phyloP scores from a whole-genome alignment of 2,113 vertebrate genomes.

The Ramphastos sulfuratus region DNA sequence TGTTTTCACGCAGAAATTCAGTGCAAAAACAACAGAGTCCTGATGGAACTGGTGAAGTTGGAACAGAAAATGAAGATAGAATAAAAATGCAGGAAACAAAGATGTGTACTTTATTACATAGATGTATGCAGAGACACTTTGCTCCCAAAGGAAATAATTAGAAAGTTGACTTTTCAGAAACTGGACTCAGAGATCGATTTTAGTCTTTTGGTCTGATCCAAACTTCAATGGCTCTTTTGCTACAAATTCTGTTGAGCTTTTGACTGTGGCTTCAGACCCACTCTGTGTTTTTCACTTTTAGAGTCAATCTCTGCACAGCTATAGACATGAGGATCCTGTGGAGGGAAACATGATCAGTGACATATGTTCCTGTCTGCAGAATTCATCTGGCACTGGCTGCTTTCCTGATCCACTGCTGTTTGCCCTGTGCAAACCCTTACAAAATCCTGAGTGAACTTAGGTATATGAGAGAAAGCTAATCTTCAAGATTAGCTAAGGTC shows the following conservation, averaged over 20 bases:
- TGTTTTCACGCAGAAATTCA: not conserved
- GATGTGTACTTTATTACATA: not conserved
- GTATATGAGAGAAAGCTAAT: not conserved
- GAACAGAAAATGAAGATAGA: constrained; percentile 11
- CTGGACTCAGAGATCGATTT: not conserved
- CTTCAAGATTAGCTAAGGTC: not conserved
- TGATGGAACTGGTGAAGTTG: not conserved
- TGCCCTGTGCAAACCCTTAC: not conserved
- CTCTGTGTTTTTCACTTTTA: not conserved
- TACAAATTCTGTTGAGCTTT: not conserved
- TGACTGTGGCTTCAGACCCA: not conserved
- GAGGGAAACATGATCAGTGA: not conserved
- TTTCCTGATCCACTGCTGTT: not conserved
- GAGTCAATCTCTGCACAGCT: not conserved
- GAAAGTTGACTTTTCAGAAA: not conserved
- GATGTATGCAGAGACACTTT: not conserved
- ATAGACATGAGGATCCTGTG: not conserved
- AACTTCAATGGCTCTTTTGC: not conserved
- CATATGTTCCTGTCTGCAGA: not conserved
- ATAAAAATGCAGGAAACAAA: constrained; percentile 27
- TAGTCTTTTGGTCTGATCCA: not conserved
- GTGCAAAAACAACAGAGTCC: not conserved
- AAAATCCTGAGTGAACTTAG: not conserved
- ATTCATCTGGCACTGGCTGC: not conserved
- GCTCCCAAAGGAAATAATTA: constrained; percentile 22